phyloP scores from a whole-genome alignment of 2,113 vertebrate species.

The Ceyx cyanopectus region DNA sequence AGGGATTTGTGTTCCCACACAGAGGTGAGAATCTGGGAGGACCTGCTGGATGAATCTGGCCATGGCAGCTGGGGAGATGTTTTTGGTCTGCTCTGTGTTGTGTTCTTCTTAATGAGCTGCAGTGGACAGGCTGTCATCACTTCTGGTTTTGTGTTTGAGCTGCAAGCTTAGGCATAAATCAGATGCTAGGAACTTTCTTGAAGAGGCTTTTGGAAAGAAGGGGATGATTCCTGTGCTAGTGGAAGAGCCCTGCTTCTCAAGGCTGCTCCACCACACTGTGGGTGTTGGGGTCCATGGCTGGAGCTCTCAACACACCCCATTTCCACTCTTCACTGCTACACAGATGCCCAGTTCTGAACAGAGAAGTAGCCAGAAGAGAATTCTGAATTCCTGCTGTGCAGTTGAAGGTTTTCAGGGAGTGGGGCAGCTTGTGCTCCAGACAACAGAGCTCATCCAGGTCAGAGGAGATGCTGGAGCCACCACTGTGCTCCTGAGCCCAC shows the following conservation, averaged over 20 bases:
- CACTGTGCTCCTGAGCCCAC: background rate
- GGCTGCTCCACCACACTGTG: background rate
- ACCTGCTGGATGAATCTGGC: constrained; percentile 31
- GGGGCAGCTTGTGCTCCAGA: background rate
- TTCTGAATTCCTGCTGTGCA: background rate
- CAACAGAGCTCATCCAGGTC: background rate
- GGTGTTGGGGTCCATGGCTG: background rate
- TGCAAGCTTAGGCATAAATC: background rate
- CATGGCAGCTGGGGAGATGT: background rate
- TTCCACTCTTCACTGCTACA: background rate
- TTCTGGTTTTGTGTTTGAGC: background rate
- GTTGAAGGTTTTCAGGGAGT: background rate
- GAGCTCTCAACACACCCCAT: background rate
- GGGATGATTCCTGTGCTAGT: background rate
- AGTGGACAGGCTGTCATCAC: background rate
- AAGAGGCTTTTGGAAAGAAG: background rate
- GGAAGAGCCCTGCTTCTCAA: background rate
- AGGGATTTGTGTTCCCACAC: constrained; percentile 3
- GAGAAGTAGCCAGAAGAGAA: background rate
- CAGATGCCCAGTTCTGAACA: background rate
- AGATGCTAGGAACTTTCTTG: background rate
- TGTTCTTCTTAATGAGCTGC: background rate
- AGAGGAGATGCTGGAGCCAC: background rate
- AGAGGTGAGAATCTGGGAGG: background rate
- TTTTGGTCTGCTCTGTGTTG: background rate